Evolutionary conservation across 2,888 invertebrate genomes (phyloP), one percentile per base, ranked within the genome.

Genomic region (Calameuta pallipes): DNA sequence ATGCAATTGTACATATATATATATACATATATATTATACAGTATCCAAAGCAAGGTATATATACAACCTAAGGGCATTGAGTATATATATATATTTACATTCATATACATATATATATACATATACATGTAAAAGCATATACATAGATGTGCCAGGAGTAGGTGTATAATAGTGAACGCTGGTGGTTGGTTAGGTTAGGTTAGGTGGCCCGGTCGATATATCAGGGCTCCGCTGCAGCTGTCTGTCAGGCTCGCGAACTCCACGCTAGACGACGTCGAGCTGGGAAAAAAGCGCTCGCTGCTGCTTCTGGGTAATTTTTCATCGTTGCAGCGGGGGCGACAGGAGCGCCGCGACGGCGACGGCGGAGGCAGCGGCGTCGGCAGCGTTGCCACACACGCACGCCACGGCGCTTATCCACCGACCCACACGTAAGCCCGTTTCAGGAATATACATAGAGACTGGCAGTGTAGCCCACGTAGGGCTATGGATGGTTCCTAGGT

Each of bases 141-240:
- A n/a, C 41, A 41, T 1, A 33, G 37, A 78, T 76, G 75, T 74
- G 81, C 82, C 31, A n/a, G 83, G 81, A 80, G 76, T 85, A 87
- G 86, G 87, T 87, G 86, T 85, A 86, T 84, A 88, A 87, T 86
- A 87, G 84, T 85, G 84, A 85, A 86, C 85, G 85, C 83, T 87
- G 86, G 83, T 85, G 85, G 86, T 84, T 86, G 85, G 88, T 89
- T 87, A 86, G 89, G 88, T 87, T 84, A 86, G 85, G 88, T 89
- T 89, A 86, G 89, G 88, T 87, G 87, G 88, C 88, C 89, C 85
- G 90, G 90, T 90, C 90, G 90, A 90, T 90, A 90, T 90, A 90
- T 90, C 90, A 90, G 90, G 90, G 90, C 90, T 89, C 89, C 88
- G 89, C 87, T 90, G 90, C 90, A 90, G 90, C 90, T 90, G 90